Conservation (phyloP, 1,140 invertebrate genomes). For the Aleiodes sp. region DNA sequence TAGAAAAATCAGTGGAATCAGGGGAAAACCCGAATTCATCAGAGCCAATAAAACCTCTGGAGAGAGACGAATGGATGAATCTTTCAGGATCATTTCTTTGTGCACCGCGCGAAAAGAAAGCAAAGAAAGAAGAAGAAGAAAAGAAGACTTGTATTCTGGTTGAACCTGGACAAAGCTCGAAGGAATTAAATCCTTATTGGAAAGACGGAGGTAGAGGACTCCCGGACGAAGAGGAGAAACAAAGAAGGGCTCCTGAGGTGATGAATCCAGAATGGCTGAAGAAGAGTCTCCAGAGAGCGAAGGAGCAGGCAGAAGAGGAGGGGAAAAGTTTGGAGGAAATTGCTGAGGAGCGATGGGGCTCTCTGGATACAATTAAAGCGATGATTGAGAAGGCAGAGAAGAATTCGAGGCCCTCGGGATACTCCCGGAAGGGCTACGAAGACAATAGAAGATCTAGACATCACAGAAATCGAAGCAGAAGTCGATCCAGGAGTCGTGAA, state of each 20-base stretch:
- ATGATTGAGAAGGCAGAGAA: slow-evolving; percentile 68
- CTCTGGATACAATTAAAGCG: slow-evolving; percentile 64
- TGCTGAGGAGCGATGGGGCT: slow-evolving; percentile 73
- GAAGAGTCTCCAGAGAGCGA: slow-evolving; percentile 68
- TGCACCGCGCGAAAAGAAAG: slow-evolving; percentile 56
- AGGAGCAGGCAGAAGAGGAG: slow-evolving; percentile 70
- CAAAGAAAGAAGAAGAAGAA: slow-evolving; percentile 61
- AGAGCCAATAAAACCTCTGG: slow-evolving; percentile 41
- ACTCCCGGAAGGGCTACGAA: slow-evolving; percentile 34
- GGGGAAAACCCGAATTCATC: no score
- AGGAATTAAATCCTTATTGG: slow-evolving; percentile 94
- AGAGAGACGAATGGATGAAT: slow-evolving; percentile 67
- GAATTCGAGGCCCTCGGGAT: slow-evolving; percentile 14
- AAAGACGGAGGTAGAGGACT: slow-evolving; percentile 87
- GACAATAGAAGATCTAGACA: not conserved
- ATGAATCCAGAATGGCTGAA: slow-evolving; percentile 69
- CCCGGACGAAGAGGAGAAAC: slow-evolving; percentile 52
- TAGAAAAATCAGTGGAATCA: slow-evolving; percentile 61
- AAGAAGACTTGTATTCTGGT: slow-evolving; percentile 66
- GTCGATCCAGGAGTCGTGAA: slow-evolving; percentile 45
- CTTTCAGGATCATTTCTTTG: slow-evolving; percentile 58
- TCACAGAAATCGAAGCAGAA: slow-evolving; percentile 26
- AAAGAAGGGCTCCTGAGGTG: slow-evolving; percentile 48
- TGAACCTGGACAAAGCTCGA: slow-evolving; percentile 76
- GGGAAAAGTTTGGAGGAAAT: slow-evolving; percentile 70